These are phyloP conservation scores for Lepidochitona cinerea DNA, from an alignment of 2,888 invertebrate species.

Conservation along the genomic window DNA sequence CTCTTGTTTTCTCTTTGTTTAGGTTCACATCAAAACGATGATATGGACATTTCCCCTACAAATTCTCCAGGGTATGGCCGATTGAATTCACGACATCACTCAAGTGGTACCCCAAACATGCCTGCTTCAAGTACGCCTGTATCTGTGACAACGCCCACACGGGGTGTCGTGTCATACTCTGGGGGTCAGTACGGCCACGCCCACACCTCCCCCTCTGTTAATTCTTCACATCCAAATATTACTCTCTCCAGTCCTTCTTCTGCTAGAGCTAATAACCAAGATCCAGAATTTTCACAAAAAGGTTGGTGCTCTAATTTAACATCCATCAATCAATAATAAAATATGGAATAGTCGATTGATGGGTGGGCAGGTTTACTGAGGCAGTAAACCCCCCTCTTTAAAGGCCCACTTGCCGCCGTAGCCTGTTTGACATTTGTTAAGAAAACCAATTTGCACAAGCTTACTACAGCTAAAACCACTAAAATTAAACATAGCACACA, in stretches of 20 bases:
- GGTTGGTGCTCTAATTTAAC: too few relatives aligned
- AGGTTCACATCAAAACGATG: constrained; percentile 77
- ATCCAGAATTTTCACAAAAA: constrained; percentile 73
- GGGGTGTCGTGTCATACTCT: constrained; percentile 22
- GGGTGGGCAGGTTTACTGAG: too few relatives aligned
- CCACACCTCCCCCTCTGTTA: constrained; percentile 20
- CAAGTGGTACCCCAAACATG: constrained; percentile 44
- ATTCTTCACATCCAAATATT: not conserved
- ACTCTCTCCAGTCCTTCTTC: constrained; percentile 23
- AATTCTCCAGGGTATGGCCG: constrained; percentile 74
- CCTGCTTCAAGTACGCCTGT: constrained; percentile 32
- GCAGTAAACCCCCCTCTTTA: too few relatives aligned
- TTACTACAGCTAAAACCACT: too few relatives aligned
- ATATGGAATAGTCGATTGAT: too few relatives aligned
- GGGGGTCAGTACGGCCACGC: constrained; percentile 8
- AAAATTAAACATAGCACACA: too few relatives aligned
- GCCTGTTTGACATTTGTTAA: too few relatives aligned
- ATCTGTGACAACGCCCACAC: not conserved
- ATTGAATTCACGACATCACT: constrained; percentile 20
- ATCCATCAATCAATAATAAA: too few relatives aligned
- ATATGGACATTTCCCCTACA: constrained; percentile 95
- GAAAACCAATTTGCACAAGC: too few relatives aligned
- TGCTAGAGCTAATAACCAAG: constrained; percentile 34
- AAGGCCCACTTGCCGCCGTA: too few relatives aligned
- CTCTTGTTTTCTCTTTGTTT: too few relatives aligned